phyloP scores from a whole-genome alignment of 2,797 vertebrate species.

The Sylvia borin region DNA sequence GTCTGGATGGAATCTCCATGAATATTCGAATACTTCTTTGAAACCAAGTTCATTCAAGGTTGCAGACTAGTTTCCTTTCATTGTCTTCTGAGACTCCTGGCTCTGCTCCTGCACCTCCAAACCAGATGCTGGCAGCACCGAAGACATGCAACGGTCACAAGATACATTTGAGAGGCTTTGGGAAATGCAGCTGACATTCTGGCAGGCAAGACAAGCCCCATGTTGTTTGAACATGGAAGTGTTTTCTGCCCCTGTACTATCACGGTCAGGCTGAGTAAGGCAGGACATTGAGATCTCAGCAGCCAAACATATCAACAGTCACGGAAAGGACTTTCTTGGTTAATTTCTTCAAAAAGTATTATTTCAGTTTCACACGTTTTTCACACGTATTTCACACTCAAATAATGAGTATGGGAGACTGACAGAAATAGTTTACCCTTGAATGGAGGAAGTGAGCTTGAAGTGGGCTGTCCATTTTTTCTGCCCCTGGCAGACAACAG shows the following conservation, averaged over 20 bases:
- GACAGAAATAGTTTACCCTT: not conserved
- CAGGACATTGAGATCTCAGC: not conserved
- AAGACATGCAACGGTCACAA: not conserved
- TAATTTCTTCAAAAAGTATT: not conserved
- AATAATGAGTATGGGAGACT: not conserved
- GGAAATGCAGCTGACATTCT: not conserved
- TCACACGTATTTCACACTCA: no score
- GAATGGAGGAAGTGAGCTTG: not conserved
- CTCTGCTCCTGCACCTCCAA: not conserved
- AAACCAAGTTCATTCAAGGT: conserved; percentile 30
- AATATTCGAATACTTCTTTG: not conserved
- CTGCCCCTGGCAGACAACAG: not conserved
- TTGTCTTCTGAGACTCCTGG: conserved; percentile 24
- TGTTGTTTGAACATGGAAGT: not conserved
- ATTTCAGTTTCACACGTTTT: not conserved
- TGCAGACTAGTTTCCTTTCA: conserved; percentile 29
- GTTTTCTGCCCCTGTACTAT: not conserved
- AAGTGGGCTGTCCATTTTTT: not conserved
- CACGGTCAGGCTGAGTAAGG: not conserved
- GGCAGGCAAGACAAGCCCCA: not conserved
- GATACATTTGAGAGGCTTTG: not conserved
- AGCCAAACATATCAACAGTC: not conserved
- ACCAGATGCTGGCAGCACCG: not conserved
- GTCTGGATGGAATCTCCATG: not conserved
- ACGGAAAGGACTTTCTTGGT: not conserved